Base-by-base conservation (phyloP, 2,113 vertebrate genomes). In the Varanus komodoensis region DNA sequence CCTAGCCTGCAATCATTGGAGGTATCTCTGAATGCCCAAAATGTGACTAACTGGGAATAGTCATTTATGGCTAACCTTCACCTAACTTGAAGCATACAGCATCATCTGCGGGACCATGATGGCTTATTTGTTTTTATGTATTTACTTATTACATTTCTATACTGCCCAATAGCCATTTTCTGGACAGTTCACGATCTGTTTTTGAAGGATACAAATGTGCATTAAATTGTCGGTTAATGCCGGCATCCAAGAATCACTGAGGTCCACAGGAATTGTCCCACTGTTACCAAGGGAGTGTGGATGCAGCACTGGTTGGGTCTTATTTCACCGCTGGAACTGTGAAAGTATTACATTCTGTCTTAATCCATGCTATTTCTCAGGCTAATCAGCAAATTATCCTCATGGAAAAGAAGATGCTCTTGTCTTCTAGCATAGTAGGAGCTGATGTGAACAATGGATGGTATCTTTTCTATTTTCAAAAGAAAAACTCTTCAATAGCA, bases 401-500 rank as follows among this genome's bases (percentile, higher is more conserved):
- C 73, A 85, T 90, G 84, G 77, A 61, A 89, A 83, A 27, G 64
- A 54, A 32, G 32, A 84, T 21, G n/a, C 34, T 77, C 77, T 88
- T 68, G 92, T 89, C 91, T 94, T 21, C 81, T 87, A 52, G 0
- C 86, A 1, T 61, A 92, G 1, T 19, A 8, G 61, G 91, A 83
- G 85, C 86, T 95, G 85, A 38, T 89, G 67, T 87, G 82, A 80
- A 89, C 86, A 84, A 93, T 69, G 94, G 94, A 89, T 90, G 68
- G 71, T 88, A 84, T 86, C 84, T 68, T 84, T 92, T 52, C 87
- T 84, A 32, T 81, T 91, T 14, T 74, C 54, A 15, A 73, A 86
- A 83, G 90, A 75, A 78, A 89, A 93, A n/a, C 61, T 74, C 81
- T 93, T 94, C 93, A 91, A 93, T 92, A 92, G 90, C 92, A 93